Percentiles rank a stretch among this genome's conserved stretches.
These are phyloP conservation scores for Anabas testudineus DNA, from an alignment of 2,797 vertebrate genomes.

Conservation along the genomic window DNA sequence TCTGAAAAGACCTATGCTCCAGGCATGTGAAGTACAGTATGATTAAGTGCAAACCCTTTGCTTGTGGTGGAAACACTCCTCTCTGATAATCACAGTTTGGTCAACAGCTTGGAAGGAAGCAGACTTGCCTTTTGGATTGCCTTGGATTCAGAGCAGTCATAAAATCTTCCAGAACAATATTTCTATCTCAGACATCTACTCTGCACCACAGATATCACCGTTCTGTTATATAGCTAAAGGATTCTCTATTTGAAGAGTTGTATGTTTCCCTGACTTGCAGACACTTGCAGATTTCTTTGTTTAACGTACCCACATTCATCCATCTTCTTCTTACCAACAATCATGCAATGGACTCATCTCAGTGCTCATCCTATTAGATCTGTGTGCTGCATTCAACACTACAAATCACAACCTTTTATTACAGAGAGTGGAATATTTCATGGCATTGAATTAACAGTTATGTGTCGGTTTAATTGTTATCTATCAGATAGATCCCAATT, in stretches of 20 bases:
- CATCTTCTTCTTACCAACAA: too few relatives aligned
- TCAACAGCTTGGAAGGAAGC: slow-evolving; percentile 53
- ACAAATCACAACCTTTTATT: slow-evolving; percentile 26
- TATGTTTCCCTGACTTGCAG: slow-evolving; percentile 62
- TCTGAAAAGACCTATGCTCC: not conserved
- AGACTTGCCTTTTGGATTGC: slow-evolving; percentile 61
- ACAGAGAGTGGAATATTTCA: too few relatives aligned
- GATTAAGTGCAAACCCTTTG: slow-evolving; percentile 42
- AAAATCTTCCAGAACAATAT: slow-evolving; percentile 69
- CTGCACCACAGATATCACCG: slow-evolving; percentile 62
- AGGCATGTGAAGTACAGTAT: slow-evolving; percentile 26
- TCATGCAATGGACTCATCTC: too few relatives aligned
- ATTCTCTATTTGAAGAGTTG: slow-evolving; percentile 61
- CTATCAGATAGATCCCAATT: too few relatives aligned
- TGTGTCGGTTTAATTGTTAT: too few relatives aligned
- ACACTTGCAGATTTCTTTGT: slow-evolving; percentile 64
- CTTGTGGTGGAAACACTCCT: slow-evolving; percentile 52
- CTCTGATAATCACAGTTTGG: slow-evolving; percentile 55
- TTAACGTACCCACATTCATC: slow-evolving; percentile 45
- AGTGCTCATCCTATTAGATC: too few relatives aligned
- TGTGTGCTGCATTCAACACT: too few relatives aligned
- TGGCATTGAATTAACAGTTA: too few relatives aligned
- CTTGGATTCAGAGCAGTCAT: slow-evolving; percentile 63
- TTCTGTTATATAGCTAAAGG: slow-evolving; percentile 53
- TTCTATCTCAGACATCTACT: slow-evolving; percentile 69